phyloP scores from a whole-genome alignment of 2,888 invertebrate species.

The Lamellibrachia columna region DNA sequence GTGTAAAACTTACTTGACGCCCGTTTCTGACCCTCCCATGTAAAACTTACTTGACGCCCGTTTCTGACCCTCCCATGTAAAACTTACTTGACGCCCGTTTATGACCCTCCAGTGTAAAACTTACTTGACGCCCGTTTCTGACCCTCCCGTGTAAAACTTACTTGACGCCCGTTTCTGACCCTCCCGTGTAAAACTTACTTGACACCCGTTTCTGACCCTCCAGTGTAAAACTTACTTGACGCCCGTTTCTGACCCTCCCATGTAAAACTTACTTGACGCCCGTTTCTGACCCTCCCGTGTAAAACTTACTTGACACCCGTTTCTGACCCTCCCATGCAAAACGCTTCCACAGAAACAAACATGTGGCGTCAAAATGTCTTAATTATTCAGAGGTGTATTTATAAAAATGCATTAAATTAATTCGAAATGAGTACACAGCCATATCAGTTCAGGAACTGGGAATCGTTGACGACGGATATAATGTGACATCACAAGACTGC shows the following conservation, averaged over 20 bases:
- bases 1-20: neutral
- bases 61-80: neutral
- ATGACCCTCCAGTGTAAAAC: neutral
- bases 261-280: neutral
- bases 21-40: neutral
- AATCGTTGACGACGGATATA: neutral
- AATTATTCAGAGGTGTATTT: neutral
- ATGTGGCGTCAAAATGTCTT: neutral
- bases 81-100: neutral
- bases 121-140: neutral
- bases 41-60: neutral
- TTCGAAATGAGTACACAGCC: neutral
- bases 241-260: neutral
- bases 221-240: neutral
- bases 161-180: neutral
- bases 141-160: neutral
- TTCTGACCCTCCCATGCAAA: neutral
- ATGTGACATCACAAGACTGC: conserved; percentile 25
- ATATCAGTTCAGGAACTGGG: neutral
- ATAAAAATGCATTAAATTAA: neutral
- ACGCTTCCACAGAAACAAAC: no score
- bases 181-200: neutral
- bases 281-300: neutral
- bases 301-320: neutral
- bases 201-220: neutral